Conservation (phyloP, 2,888 invertebrate genomes). For the Hermodice carunculata region DNA sequence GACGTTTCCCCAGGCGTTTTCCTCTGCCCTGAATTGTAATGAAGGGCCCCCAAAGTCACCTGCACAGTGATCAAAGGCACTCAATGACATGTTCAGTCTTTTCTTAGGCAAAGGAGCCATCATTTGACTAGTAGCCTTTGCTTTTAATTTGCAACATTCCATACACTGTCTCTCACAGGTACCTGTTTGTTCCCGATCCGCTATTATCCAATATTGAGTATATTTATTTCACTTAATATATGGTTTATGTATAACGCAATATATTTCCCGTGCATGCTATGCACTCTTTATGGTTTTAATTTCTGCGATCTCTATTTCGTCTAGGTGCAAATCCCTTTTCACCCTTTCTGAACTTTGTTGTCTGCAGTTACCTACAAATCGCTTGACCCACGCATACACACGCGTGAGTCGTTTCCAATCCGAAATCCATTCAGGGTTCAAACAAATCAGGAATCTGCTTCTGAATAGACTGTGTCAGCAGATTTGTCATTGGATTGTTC, state of each 20-base stretch:
- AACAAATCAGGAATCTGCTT: too few species aligned
- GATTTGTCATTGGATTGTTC: too few species aligned
- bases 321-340: too few species aligned
- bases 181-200: slow-evolving; percentile 10
- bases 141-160: slow-evolving; percentile 1
- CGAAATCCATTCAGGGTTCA: too few species aligned
- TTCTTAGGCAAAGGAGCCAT: slow-evolving; percentile 19
- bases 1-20: slow-evolving; percentile 30
- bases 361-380: too few species aligned
- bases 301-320: too few species aligned
- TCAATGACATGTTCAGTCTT: neutral
- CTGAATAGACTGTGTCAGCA: too few species aligned
- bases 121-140: slow-evolving; percentile 6
- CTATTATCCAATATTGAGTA: slow-evolving; percentile 27
- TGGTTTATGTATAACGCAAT: slow-evolving; percentile 20
- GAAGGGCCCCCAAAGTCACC: slow-evolving; percentile 19
- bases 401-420: too few species aligned
- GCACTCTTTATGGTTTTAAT: too few species aligned
- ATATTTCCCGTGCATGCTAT: slow-evolving; percentile 25
- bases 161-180: slow-evolving; percentile 7
- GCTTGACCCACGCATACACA: too few species aligned
- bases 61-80: slow-evolving; percentile 12
- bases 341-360: too few species aligned
- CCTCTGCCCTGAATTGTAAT: slow-evolving; percentile 32
- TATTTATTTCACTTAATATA: slow-evolving; percentile 11